Percentiles rank a stretch among this genome's conserved stretches.
phyloP scores from a whole-genome alignment of 2,797 vertebrate genomes.

The Chromis chromis region DNA sequence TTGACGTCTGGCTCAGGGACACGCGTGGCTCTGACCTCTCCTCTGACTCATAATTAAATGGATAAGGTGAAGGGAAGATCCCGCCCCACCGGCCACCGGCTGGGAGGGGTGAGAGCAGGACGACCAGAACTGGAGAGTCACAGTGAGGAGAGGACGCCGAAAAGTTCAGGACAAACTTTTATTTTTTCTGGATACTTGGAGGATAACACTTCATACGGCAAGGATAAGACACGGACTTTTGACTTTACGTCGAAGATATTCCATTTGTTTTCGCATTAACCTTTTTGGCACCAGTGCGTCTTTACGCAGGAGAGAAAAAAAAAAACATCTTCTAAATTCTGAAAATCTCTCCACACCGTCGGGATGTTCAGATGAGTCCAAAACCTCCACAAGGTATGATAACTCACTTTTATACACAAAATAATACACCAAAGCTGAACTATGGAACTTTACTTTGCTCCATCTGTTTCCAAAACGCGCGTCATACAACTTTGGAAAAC shows the following conservation, averaged over 20 bases:
- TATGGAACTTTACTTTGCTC: not conserved
- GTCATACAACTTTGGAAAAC: not conserved
- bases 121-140: conserved; percentile 17
- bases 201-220: not conserved
- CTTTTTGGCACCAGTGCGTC: not conserved
- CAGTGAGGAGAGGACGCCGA: conserved; percentile 18
- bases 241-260: not conserved
- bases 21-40: conserved; percentile 10
- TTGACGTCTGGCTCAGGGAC: not conserved
- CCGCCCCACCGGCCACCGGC: conserved; percentile 49
- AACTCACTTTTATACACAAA: not conserved
- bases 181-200: conserved; percentile 6
- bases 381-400: conserved; percentile 49
- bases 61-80: conserved; percentile 30
- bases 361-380: conserved; percentile 49
- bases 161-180: conserved; percentile 6
- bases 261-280: not conserved
- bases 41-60: conserved; percentile 33
- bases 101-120: conserved; percentile 25
- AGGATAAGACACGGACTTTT: conserved; percentile 19
- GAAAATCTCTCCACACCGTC: not conserved
- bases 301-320: conserved; percentile 32
- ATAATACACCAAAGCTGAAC: not conserved
- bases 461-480: not conserved
- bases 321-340: not conserved